Base-by-base conservation (phyloP, 1,140 invertebrate species). In the Papilio aristodemus region DNA sequence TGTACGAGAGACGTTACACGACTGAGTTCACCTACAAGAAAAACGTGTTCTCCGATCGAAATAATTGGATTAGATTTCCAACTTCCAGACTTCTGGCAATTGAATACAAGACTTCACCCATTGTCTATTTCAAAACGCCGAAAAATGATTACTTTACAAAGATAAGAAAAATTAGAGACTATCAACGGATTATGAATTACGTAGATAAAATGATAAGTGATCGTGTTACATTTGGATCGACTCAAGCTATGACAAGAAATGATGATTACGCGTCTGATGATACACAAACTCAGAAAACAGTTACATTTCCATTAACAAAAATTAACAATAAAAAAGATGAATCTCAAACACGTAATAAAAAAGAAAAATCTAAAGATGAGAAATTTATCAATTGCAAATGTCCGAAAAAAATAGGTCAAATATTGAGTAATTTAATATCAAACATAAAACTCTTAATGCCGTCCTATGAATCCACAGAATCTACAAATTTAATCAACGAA, bases 141-240 rank as follows among this genome's bases (percentile, higher is more conserved):
- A 78, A 79, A 58, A 68, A 76, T n/a, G 82, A 83, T 27, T 79
- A 85, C 60, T 83, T 79, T 19, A 78, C 70, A 54, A 91, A 83
- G 76, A 80, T 80, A 54, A 85, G 80, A 73, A 84, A 85, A 73
- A 80, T 83, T 38, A 80, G 77, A 71, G 81, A 87, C 41, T 83
- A 85, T 68, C 67, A 85, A 69, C 80, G 80, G 68, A 81, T 87
- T 19, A 78, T 87, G 59, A 83, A 85, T 68, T 86, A 84, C 67
- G 72, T 87, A 11, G 80, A 86, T 67, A 86, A 87, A 72, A 84
- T 84, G 81, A 84, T 84, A 37, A 84, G 64, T 59, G 84, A 84
- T 9, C 85, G 75, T 75, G 74, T 75, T 22, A 60, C 76, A 25
- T 71, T 73, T 6, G 70, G 75, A 25, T 72, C 81, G 5, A 78